A percentile compares a stretch with the other conserved stretches of the same genome.
Evolutionary conservation across 2,797 vertebrate species (phyloP).

Genomic region (Danio aesculapii): DNA sequence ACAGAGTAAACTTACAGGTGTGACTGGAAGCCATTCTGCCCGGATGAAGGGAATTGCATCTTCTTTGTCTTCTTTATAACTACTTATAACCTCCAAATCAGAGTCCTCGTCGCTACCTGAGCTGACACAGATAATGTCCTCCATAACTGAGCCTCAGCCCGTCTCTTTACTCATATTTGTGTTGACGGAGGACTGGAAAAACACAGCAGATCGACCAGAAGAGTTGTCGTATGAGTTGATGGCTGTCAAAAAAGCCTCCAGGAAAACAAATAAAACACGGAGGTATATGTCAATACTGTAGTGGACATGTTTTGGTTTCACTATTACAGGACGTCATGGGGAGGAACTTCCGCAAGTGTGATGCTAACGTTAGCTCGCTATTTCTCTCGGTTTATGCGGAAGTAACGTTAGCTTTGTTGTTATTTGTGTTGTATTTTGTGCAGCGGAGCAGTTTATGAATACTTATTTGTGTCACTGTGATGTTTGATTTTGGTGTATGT

Average conservation of each 20-base stretch:
- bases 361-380: not conserved
- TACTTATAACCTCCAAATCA: slow-evolving; percentile 71
- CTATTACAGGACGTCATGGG: not conserved
- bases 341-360: slow-evolving; percentile 29
- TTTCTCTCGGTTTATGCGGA: slow-evolving; percentile 6
- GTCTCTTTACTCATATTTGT: not conserved
- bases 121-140: slow-evolving; percentile 72
- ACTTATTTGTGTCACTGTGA: not conserved
- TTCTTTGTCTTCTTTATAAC: slow-evolving; percentile 39
- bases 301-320: slow-evolving; percentile 29
- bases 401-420: not conserved
- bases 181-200: not conserved
- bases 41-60: slow-evolving; percentile 42
- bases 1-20: slow-evolving; percentile 64
- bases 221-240: not conserved
- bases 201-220: not conserved
- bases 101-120: slow-evolving; percentile 73
- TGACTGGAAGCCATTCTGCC: slow-evolving; percentile 55
- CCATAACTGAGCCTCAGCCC: slow-evolving; percentile 62
- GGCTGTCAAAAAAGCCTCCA: not conserved
- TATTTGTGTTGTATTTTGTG: not conserved
- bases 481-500: too few species aligned
- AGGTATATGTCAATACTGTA: not conserved
- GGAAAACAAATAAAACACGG: not conserved
- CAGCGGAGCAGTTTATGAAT: too few species aligned